Percentiles rank a stretch among this genome's conserved stretches.
These are phyloP conservation scores for Eptatretus atami DNA, from an alignment of 2,797 vertebrate species.

Conservation along the genomic window DNA sequence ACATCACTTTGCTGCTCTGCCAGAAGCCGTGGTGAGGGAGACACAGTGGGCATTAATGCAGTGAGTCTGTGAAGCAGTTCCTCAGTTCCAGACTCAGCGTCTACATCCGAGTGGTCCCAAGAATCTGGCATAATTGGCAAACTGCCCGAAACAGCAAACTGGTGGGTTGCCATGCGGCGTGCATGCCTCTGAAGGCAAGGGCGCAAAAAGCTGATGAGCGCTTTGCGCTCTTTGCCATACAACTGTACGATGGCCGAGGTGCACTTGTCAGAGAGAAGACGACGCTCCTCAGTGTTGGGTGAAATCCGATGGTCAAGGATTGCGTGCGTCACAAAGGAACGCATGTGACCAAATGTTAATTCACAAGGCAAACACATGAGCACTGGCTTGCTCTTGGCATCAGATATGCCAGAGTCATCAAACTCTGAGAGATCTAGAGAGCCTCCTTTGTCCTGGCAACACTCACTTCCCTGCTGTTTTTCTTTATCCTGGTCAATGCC, in stretches of 20 bases:
- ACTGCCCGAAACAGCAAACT: too few relatives aligned
- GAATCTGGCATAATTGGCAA: too few relatives aligned
- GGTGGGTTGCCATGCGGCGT: too few relatives aligned
- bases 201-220: conserved; percentile 3
- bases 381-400: conserved; percentile 9
- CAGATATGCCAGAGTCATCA: neutral
- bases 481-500: too few relatives aligned
- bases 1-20: too few relatives aligned
- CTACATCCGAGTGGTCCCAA: too few relatives aligned
- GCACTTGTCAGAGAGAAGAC: conserved; percentile 11
- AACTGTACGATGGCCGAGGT: conserved; percentile 15
- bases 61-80: too few relatives aligned
- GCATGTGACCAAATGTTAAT: conserved; percentile 13
- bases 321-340: conserved; percentile 13
- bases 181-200: neutral
- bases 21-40: too few relatives aligned
- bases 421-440: conserved; percentile 2
- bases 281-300: conserved; percentile 11
- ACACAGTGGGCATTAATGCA: too few relatives aligned
- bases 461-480: neutral
- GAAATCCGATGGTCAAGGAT: conserved; percentile 12
- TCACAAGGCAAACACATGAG: conserved; percentile 17
- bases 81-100: too few relatives aligned
- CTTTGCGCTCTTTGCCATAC: conserved; percentile 6
- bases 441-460: neutral